phyloP scores from a whole-genome alignment of 1,140 invertebrate species.

The Drosophila sulfurigaster region DNA sequence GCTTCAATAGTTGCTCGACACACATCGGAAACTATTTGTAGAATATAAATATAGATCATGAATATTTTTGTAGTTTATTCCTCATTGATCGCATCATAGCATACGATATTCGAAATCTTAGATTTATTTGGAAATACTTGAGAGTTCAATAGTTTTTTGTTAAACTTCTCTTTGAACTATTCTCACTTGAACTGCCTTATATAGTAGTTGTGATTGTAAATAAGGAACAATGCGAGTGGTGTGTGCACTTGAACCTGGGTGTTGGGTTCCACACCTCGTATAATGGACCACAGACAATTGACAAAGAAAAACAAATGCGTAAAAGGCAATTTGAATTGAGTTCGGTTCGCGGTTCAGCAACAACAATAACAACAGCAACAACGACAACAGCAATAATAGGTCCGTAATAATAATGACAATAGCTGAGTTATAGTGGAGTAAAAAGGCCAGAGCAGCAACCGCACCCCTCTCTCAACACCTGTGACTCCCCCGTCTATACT shows the following conservation, averaged over 20 bases:
- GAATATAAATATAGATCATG: not conserved
- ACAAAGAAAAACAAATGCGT: constrained; percentile 82
- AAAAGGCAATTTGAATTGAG: constrained; percentile 64
- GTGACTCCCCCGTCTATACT: not conserved
- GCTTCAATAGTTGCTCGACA: constrained; percentile 23
- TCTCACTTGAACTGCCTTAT: constrained; percentile 31
- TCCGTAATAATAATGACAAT: constrained; percentile 60
- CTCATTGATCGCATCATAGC: not conserved
- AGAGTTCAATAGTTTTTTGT: not conserved
- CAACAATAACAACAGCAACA: constrained; percentile 69
- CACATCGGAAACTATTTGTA: not conserved
- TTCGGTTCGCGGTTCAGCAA: constrained; percentile 50
- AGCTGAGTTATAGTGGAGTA: constrained; percentile 67
- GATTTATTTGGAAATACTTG: not conserved
- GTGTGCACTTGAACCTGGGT: constrained; percentile 76
- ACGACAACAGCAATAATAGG: constrained; percentile 65
- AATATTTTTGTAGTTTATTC: not conserved
- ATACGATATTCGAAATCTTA: not conserved
- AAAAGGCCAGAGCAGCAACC: constrained; percentile 37
- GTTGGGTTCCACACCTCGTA: constrained; percentile 64
- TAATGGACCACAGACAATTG: constrained; percentile 56
- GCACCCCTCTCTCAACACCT: constrained; percentile 14
- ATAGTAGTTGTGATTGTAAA: constrained; percentile 32
- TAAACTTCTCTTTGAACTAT: constrained; percentile 23
- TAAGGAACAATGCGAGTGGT: constrained; percentile 45